Percentiles rank a stretch among this genome's conserved stretches.
Conservation (phyloP, 2,888 invertebrate species). For the Malthinus flaveolus region DNA sequence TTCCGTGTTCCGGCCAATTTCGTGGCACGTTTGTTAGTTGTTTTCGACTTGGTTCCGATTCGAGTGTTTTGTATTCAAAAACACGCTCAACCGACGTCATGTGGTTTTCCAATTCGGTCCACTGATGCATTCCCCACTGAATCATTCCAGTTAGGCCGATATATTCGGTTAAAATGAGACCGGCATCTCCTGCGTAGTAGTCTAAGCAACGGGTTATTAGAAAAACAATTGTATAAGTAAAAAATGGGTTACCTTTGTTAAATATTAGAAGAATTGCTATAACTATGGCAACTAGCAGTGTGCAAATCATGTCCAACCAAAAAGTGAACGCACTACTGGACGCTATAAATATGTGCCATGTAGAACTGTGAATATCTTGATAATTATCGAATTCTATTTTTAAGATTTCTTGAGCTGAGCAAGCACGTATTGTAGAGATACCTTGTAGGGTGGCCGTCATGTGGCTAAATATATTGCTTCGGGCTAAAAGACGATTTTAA, state of each 20-base stretch:
- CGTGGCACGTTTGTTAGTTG: slow-evolving; percentile 61
- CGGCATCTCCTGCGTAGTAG: slow-evolving; percentile 64
- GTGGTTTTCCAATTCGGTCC: slow-evolving; percentile 78
- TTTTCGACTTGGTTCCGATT: slow-evolving; percentile 43
- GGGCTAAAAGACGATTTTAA: slow-evolving; percentile 57
- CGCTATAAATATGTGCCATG: slow-evolving; percentile 70
- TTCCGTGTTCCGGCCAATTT: slow-evolving; percentile 74
- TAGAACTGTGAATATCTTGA: slow-evolving; percentile 69
- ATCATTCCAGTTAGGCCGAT: slow-evolving; percentile 68
- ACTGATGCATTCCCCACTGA: slow-evolving; percentile 75
- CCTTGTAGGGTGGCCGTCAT: slow-evolving; percentile 77
- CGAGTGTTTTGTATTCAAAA: slow-evolving; percentile 54
- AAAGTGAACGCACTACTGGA: slow-evolving; percentile 54
- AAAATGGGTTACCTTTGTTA: slow-evolving; percentile 31
- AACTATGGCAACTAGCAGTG: slow-evolving; percentile 35
- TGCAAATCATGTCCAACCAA: slow-evolving; percentile 43
- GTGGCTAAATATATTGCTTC: slow-evolving; percentile 79
- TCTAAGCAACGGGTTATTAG: slow-evolving; percentile 4
- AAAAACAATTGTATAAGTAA: not conserved
- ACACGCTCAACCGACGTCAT: slow-evolving; percentile 91
- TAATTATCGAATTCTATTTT: slow-evolving; percentile 65
- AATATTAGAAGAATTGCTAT: slow-evolving; percentile 23
- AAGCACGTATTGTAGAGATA: slow-evolving; percentile 74
- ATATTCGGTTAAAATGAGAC: slow-evolving; percentile 79
- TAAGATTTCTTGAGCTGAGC: slow-evolving; percentile 66